Percentiles rank a stretch among this genome's conserved stretches.
These are phyloP conservation scores for Aculops lycopersici DNA, from an alignment of 1,140 invertebrate genomes.

Conservation along the genomic window DNA sequence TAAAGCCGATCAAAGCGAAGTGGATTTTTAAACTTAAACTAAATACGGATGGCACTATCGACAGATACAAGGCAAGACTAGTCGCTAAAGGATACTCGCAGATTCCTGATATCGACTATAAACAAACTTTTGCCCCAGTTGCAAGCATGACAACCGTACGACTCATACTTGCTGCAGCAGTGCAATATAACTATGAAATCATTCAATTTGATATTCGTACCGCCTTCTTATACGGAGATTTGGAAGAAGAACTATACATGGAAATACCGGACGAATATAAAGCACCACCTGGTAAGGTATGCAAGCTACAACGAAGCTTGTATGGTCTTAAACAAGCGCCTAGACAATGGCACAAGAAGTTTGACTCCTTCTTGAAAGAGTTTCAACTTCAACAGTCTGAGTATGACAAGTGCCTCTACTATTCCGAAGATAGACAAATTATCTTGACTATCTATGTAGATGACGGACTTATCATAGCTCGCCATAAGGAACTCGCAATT, in stretches of 20 bases:
- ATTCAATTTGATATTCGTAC: slow-evolving; percentile 13
- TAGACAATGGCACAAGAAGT: slow-evolving; percentile 10
- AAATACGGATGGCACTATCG: slow-evolving; percentile 3
- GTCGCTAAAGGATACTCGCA: not conserved
- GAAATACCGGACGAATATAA: slow-evolving; percentile 15
- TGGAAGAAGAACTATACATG: slow-evolving; percentile 18
- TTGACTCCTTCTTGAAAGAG: slow-evolving; percentile 4
- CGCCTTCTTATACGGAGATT: slow-evolving; percentile 17
- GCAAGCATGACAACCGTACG: not conserved
- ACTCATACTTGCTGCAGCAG: slow-evolving; percentile 1
- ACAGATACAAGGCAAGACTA: not conserved
- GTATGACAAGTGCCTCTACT: slow-evolving; percentile 5
- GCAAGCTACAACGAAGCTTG: slow-evolving; percentile 5
- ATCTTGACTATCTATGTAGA: slow-evolving; percentile 19
- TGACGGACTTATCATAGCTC: slow-evolving; percentile 16
- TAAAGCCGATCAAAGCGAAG: slow-evolving; percentile 11
- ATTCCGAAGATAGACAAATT: slow-evolving; percentile 1
- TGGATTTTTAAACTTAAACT: slow-evolving; percentile 15
- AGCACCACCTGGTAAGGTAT: slow-evolving; percentile 9
- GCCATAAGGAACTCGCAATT: not conserved
- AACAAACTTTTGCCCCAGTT: not conserved
- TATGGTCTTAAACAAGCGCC: slow-evolving; percentile 11
- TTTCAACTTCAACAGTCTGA: slow-evolving; percentile 1
- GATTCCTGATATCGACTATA: not conserved
- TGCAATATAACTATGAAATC: slow-evolving; percentile 1